Percentiles rank a stretch among this genome's conserved stretches.
These are phyloP conservation scores for Eremobia ochroleuca DNA, from an alignment of 2,888 invertebrate genomes.

Conservation along the genomic window DNA sequence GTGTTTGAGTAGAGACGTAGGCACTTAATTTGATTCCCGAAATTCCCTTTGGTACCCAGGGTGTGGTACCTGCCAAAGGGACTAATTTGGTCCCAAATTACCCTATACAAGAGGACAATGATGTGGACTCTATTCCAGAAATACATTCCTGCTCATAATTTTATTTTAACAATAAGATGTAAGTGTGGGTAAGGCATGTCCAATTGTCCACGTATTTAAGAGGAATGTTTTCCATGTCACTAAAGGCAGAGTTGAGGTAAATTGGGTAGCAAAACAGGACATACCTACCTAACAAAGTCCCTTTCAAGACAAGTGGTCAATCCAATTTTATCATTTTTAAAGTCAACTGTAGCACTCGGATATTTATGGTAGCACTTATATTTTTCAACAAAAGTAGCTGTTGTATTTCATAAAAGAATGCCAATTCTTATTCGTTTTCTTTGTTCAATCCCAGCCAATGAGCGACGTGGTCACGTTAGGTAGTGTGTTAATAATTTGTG, in stretches of 20 bases:
- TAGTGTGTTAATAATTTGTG: conserved; percentile 51
- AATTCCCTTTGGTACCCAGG: conserved; percentile 19
- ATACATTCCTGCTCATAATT: conserved; percentile 8
- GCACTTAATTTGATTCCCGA: conserved; percentile 38
- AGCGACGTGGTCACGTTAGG: conserved; percentile 10
- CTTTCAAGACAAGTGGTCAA: not conserved
- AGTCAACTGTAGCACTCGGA: not conserved
- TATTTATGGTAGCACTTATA: not conserved
- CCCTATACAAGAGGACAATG: conserved; percentile 22
- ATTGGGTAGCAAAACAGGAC: not conserved
- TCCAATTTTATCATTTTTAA: not conserved
- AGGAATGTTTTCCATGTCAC: not conserved
- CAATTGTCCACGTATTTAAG: not conserved
- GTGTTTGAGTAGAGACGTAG: not conserved
- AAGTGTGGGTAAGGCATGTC: too few relatives aligned
- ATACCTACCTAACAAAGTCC: not conserved
- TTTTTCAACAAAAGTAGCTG: not conserved
- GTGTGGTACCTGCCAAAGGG: not conserved
- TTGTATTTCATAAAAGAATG: not conserved
- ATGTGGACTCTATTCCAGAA: conserved; percentile 16
- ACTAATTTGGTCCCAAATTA: conserved; percentile 47
- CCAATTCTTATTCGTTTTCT: conserved; percentile 19
- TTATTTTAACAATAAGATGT: not conserved
- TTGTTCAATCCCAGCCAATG: not conserved
- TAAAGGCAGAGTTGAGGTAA: not conserved